Percentiles rank a stretch among this genome's conserved stretches.
Conservation (phyloP, 2,888 invertebrate species). For the Lepeophtheirus nordmannii region DNA sequence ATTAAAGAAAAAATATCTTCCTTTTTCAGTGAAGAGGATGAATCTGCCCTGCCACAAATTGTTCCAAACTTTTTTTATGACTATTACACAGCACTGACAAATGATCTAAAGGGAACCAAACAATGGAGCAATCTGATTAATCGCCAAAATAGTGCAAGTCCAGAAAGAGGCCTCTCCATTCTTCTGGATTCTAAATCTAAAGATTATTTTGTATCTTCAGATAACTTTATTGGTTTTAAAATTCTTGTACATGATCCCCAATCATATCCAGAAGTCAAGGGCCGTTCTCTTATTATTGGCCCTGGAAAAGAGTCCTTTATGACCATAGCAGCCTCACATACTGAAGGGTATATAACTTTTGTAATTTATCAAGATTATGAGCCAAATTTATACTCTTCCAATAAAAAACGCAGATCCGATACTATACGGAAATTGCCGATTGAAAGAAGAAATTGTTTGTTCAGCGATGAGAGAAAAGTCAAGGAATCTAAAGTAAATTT, state of each 20-base stretch:
- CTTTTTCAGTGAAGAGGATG: not conserved
- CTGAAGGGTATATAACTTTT: not conserved
- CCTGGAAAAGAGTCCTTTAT: conserved; percentile 18
- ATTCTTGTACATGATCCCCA: conserved; percentile 24
- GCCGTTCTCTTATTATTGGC: conserved; percentile 21
- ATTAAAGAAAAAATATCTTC: not conserved
- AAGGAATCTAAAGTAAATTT: conserved; percentile 13
- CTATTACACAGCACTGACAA: conserved; percentile 4
- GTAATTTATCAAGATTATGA: not conserved
- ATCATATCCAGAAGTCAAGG: conserved; percentile 21
- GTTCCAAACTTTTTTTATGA: not conserved
- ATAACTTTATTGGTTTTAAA: conserved; percentile 24
- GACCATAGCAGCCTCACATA: conserved; percentile 7
- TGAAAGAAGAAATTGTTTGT: conserved; percentile 16
- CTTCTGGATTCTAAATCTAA: conserved; percentile 12
- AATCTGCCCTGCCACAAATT: not conserved
- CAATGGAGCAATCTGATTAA: not conserved
- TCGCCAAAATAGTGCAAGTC: conserved; percentile 10
- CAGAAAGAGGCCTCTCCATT: conserved; percentile 20
- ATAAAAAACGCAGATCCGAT: conserved; percentile 9
- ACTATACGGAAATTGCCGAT: conserved; percentile 9
- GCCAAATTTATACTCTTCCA: not conserved
- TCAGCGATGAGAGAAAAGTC: conserved; percentile 16
- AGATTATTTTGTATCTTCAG: conserved; percentile 24
- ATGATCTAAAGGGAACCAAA: not conserved